Evolutionary conservation across 2,797 vertebrate species (phyloP).

Genomic region (Labeo calbasu): DNA sequence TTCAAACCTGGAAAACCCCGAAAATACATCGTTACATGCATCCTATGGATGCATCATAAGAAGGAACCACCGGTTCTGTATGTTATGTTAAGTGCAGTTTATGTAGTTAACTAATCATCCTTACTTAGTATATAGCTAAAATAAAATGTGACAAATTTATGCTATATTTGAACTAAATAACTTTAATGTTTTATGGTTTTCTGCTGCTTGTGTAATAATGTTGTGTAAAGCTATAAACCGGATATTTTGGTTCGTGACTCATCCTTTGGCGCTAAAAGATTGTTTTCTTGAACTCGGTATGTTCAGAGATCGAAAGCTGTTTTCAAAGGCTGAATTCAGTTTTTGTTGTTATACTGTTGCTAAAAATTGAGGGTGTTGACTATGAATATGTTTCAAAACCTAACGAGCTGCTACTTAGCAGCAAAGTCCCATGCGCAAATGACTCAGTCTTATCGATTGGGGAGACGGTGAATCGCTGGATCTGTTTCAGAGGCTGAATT

Average conservation of each 20-base stretch:
- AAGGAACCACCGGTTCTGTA: not conserved
- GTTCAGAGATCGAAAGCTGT: not conserved
- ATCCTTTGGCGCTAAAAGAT: not conserved
- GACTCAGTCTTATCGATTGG: not conserved
- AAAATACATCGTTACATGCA: no score
- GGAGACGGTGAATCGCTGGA: not conserved
- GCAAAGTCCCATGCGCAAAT: not conserved
- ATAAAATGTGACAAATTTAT: not conserved
- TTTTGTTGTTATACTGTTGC: not conserved
- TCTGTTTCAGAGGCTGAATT: not conserved
- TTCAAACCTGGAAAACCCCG: not conserved
- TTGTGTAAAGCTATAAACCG: not conserved
- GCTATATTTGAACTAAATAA: not conserved
- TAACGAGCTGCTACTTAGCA: not conserved
- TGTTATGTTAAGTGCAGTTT: not conserved
- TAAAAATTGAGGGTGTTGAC: not conserved
- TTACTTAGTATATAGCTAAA: not conserved
- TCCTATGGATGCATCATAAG: not conserved
- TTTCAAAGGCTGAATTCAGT: not conserved
- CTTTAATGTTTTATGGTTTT: not conserved
- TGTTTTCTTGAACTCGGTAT: not conserved
- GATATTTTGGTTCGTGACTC: not conserved
- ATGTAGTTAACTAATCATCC: not conserved
- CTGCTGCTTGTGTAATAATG: not conserved
- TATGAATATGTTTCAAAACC: not conserved